phyloP scores from a whole-genome alignment of 2,113 vertebrate species.

The Eretmochelys imbricata region DNA sequence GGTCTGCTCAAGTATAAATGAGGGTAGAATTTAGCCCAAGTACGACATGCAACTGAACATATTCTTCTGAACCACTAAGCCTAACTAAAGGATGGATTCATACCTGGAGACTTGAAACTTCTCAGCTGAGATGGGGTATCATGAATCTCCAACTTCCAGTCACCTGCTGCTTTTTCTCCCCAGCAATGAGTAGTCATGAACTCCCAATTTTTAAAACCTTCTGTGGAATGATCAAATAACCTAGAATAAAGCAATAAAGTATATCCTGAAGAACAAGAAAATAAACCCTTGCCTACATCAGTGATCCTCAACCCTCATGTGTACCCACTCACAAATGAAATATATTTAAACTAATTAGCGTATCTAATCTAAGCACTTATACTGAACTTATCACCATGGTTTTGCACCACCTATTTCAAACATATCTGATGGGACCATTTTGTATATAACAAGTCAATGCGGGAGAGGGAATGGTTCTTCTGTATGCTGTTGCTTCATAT shows the following conservation, averaged over 20 bases:
- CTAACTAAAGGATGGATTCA: not conserved
- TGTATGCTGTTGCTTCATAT: not conserved
- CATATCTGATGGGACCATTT: not conserved
- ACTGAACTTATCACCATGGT: not conserved
- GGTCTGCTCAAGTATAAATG: not conserved
- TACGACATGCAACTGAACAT: not conserved
- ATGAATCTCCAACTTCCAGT: constrained; percentile 97
- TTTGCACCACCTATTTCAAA: not conserved
- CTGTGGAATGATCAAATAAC: constrained; percentile 99
- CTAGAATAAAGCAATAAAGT: constrained; percentile 77
- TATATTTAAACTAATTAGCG: not conserved
- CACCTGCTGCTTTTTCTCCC: constrained; percentile 96
- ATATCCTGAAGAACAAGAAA: not conserved
- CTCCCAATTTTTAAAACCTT: constrained; percentile 99
- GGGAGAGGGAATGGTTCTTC: not conserved
- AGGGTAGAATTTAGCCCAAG: not conserved
- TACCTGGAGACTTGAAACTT: constrained; percentile 98
- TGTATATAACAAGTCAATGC: not conserved
- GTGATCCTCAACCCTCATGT: not conserved
- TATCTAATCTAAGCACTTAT: not conserved
- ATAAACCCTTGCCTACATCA: not conserved
- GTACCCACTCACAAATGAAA: not conserved
- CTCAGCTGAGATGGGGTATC: constrained; percentile 96
- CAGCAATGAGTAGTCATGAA: constrained; percentile 99
- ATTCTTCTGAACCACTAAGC: not conserved